A percentile compares a stretch with the other conserved stretches of the same genome.
phyloP scores from a whole-genome alignment of 2,888 invertebrate species.

The Eledona agricola region DNA sequence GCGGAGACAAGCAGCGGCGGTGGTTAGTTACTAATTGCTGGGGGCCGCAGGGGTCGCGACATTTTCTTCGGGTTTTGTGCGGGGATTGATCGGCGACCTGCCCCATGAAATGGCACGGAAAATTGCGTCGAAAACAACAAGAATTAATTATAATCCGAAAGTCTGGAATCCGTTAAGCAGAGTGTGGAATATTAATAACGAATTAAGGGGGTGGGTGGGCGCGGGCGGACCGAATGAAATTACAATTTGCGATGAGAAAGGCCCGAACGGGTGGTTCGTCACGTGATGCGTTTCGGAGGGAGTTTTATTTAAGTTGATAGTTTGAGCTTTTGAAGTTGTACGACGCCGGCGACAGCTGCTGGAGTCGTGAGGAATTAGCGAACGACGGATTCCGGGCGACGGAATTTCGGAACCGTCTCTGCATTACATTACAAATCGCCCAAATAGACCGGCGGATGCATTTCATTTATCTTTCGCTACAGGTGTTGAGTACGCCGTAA shows the following conservation, averaged over 20 bases:
- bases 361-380: constrained; percentile 36
- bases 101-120: constrained; percentile 28
- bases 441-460: constrained; percentile 25
- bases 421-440: constrained; percentile 19
- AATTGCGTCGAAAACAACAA: constrained; percentile 38
- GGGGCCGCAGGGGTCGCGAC: constrained; percentile 40
- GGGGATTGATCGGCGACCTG: constrained; percentile 1
- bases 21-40: constrained; percentile 45
- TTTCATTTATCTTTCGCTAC: constrained; percentile 33
- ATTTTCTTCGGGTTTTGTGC: constrained; percentile 22
- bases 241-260: constrained; percentile 32
- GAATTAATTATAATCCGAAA: constrained; percentile 43
- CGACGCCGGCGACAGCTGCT: constrained; percentile 34
- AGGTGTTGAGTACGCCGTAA: constrained; percentile 30
- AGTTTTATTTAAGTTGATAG: constrained; percentile 37
- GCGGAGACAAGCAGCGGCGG: constrained; percentile 42
- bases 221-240: constrained; percentile 34
- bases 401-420: constrained; percentile 16
- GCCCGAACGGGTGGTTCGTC: constrained; percentile 28
- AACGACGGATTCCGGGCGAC: constrained; percentile 21
- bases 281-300: constrained; percentile 32
- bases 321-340: constrained; percentile 36
- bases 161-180: constrained; percentile 43
- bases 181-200: constrained; percentile 46
- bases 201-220: constrained; percentile 38